Conservation (phyloP, 2,888 invertebrate species). For the Litoditis marina region DNA sequence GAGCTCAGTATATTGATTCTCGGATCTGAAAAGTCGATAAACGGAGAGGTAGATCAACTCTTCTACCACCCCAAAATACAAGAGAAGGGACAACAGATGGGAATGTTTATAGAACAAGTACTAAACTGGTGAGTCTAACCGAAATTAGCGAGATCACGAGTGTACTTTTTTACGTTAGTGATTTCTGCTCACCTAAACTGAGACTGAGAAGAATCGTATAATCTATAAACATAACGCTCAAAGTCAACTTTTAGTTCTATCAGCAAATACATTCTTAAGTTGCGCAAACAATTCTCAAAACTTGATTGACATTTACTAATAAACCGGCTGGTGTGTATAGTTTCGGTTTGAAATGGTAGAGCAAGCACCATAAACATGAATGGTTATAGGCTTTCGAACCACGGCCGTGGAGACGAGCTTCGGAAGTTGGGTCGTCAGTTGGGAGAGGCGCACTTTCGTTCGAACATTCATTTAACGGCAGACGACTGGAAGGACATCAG, state of each 20-base stretch:
- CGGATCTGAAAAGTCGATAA: neutral
- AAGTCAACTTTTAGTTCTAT: neutral
- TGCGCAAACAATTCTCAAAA: neutral
- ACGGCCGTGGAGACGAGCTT: conserved; percentile 13
- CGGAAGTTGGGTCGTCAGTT: conserved; percentile 19
- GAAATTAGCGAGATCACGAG: neutral
- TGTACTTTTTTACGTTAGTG: neutral
- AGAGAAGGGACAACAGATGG: conserved; percentile 27
- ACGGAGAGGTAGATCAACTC: conserved; percentile 4
- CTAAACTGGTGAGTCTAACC: conserved; percentile 31
- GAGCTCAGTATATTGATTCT: conserved; percentile 5
- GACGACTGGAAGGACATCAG: conserved; percentile 55
- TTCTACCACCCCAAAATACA: conserved; percentile 7
- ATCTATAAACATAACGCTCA: neutral
- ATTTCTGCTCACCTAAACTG: too few species aligned
- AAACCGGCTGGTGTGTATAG: too few species aligned
- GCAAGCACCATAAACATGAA: too few species aligned
- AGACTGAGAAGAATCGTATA: too few species aligned
- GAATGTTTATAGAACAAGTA: conserved; percentile 28
- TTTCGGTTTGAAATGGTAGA: too few species aligned
- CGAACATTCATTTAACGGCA: conserved; percentile 45
- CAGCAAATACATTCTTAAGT: neutral
- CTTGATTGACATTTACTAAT: neutral
- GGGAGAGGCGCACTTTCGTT: conserved; percentile 30
- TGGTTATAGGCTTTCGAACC: too few species aligned